Evolutionary conservation across 2,113 vertebrate species (phyloP).

Genomic region (Martes martes): DNA sequence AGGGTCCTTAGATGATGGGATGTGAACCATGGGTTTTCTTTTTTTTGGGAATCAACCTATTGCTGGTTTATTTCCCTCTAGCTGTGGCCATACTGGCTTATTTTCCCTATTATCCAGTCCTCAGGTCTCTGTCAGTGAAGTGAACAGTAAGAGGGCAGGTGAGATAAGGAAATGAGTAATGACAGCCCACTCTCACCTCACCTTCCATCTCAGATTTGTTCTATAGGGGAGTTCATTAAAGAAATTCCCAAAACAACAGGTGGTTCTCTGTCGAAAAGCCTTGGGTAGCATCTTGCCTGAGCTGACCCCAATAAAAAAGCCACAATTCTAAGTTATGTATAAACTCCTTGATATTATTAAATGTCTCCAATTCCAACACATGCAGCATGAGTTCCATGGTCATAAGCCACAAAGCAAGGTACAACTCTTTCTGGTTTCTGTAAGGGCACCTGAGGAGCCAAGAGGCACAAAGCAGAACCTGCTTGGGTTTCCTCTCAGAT

Average conservation of each 20-base stretch:
- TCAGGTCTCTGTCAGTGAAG: neutral
- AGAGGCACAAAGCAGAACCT: neutral
- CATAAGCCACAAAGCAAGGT: neutral
- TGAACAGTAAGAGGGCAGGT: neutral
- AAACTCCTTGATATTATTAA: neutral
- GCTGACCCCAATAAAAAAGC: fast-evolving
- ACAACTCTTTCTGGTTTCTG: neutral
- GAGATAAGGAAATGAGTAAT: neutral
- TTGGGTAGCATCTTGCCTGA: neutral
- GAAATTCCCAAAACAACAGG: neutral
- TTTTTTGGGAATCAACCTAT: neutral
- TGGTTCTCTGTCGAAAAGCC: neutral
- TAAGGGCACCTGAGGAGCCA: neutral
- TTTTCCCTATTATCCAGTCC: too few relatives aligned
- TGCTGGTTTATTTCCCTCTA: neutral
- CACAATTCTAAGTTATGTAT: neutral
- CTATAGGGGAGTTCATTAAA: neutral
- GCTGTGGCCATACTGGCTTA: neutral
- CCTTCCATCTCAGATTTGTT: neutral
- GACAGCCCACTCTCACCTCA: neutral
- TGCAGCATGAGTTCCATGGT: neutral
- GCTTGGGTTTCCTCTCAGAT: neutral
- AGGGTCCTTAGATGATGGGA: neutral
- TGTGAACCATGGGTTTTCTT: neutral
- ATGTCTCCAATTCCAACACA: neutral